These are phyloP conservation scores for Nannoperca australis DNA, from an alignment of 2,797 vertebrate genomes.

Conservation along the genomic window DNA sequence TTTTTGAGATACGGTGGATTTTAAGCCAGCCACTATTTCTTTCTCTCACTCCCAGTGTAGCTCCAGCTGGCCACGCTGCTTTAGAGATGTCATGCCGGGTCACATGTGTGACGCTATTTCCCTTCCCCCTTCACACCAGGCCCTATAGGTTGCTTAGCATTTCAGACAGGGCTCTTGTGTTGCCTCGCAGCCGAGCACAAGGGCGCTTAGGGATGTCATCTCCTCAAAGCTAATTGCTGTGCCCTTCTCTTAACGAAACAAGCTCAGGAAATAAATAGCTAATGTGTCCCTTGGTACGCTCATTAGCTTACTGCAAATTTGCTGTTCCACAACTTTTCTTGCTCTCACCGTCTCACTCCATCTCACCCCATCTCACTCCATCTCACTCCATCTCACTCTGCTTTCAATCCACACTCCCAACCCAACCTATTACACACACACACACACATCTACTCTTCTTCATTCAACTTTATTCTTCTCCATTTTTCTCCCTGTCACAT, in stretches of 20 bases:
- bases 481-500: conserved; percentile 36
- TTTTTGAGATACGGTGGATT: conserved; percentile 43
- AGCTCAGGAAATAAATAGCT: conserved; percentile 86
- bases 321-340: conserved; percentile 63
- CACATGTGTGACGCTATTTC: conserved; percentile 43
- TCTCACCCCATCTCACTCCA: conserved; percentile 49
- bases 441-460: background rate
- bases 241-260: conserved; percentile 87
- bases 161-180: conserved; percentile 75
- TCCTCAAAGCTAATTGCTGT: conserved; percentile 86
- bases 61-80: conserved; percentile 63
- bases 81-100: conserved; percentile 57
- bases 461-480: conserved; percentile 35
- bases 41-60: conserved; percentile 46
- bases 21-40: conserved; percentile 36
- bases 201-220: conserved; percentile 79
- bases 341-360: conserved; percentile 34
- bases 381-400: background rate
- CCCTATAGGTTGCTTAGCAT: conserved; percentile 81
- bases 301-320: conserved; percentile 83
- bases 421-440: background rate
- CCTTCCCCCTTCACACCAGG: conserved; percentile 21
- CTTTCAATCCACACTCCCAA: conserved; percentile 27
- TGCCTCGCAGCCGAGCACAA: conserved; percentile 68
- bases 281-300: conserved; percentile 83